These are phyloP conservation scores for Allygus modestus DNA, from an alignment of 2,888 invertebrate genomes.

Conservation along the genomic window DNA sequence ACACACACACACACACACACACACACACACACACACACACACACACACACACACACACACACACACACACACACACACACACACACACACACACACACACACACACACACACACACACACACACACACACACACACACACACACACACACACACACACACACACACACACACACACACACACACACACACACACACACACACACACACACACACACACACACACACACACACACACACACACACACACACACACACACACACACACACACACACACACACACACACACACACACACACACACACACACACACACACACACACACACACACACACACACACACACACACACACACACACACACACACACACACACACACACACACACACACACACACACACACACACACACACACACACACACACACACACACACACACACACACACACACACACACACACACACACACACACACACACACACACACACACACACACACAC, in stretches of 20 bases:
- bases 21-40: slow-evolving; percentile 57
- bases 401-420: slow-evolving; percentile 43
- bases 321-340: slow-evolving; percentile 41
- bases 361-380: slow-evolving; percentile 45
- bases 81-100: slow-evolving; percentile 57
- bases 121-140: slow-evolving; percentile 50
- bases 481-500: slow-evolving; percentile 57
- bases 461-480: slow-evolving; percentile 49
- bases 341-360: slow-evolving; percentile 41
- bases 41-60: slow-evolving; percentile 57
- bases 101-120: slow-evolving; percentile 57
- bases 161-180: slow-evolving; percentile 57
- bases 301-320: slow-evolving; percentile 49
- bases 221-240: slow-evolving; percentile 57
- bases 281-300: slow-evolving; percentile 57
- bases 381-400: slow-evolving; percentile 45
- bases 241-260: slow-evolving; percentile 57
- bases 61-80: slow-evolving; percentile 57
- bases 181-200: slow-evolving; percentile 57
- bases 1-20: slow-evolving; percentile 57
- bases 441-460: slow-evolving; percentile 28
- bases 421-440: slow-evolving; percentile 38
- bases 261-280: slow-evolving; percentile 57
- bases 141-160: slow-evolving; percentile 57
- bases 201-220: slow-evolving; percentile 57